Conservation (phyloP, 2,113 vertebrate species). For the Tragelaphus scriptus region DNA sequence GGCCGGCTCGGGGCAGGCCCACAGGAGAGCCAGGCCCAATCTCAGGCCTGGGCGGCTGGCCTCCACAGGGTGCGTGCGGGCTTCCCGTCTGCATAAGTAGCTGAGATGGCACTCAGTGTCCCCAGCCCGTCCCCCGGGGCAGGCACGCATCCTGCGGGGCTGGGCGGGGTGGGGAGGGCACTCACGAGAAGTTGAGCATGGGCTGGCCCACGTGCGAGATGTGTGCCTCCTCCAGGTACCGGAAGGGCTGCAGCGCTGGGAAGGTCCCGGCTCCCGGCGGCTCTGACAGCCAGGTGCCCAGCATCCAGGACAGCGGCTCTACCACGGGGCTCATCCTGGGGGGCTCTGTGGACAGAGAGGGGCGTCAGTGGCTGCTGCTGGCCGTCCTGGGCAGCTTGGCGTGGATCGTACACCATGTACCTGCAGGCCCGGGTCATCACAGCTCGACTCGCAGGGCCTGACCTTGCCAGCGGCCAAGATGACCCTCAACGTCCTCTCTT, state of each 20-base stretch:
- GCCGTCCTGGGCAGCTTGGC: neutral
- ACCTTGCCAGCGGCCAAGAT: neutral
- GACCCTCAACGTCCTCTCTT: neutral
- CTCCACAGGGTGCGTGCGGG: accelerated
- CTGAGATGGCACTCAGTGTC: neutral
- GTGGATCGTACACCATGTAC: accelerated
- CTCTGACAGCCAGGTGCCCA: slow-evolving; percentile 94
- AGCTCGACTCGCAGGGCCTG: accelerated
- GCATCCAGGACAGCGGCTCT: slow-evolving; percentile 92
- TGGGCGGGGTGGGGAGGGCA: neutral
- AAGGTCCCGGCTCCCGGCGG: slow-evolving; percentile 88
- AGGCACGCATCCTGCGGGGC: too few relatives aligned
- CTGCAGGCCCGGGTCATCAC: accelerated
- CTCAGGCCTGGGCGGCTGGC: neutral
- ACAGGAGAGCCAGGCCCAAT: too few relatives aligned
- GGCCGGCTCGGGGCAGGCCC: accelerated
- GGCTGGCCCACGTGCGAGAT: slow-evolving; percentile 90
- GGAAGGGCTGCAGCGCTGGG: slow-evolving; percentile 89
- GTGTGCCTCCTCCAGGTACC: slow-evolving; percentile 87
- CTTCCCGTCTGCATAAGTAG: neutral
- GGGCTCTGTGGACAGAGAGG: slow-evolving; percentile 72
- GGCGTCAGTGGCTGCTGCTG: neutral
- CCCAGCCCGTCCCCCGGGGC: accelerated
- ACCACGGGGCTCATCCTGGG: slow-evolving; percentile 83
- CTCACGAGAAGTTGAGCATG: slow-evolving; percentile 88